Base-by-base conservation (phyloP, 2,888 invertebrate genomes). In the Ophion ventricosus region DNA sequence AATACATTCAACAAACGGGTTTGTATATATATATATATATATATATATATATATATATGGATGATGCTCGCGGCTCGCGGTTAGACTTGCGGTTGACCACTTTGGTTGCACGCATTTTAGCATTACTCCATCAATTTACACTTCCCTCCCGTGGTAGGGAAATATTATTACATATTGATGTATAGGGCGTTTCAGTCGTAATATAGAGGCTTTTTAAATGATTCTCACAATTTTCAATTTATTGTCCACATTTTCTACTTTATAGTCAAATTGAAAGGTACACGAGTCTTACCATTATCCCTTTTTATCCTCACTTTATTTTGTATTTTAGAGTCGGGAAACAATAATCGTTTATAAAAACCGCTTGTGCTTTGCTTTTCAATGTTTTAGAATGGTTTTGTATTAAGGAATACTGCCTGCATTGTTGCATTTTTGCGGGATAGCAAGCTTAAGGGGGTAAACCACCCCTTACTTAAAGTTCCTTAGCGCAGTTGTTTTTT, bases 51-150 rank as follows among this genome's bases (percentile, higher is more conserved):
- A 61, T 40, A 35, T 77, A 70, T 49, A 63, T 74, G 54, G 26
- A 61, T 73, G 83, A 5, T 67, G 29, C n/a, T 40, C 74, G 59
- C 56, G 26, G 56, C 87, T 86, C 89, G 88, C 87, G 90, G 88
- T 89, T 88, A 86, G 86, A 89, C 86, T 88, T 89, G 91, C 87
- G 91, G 91, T 89, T 83, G 88, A 89, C 91, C 90, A 88, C 90
- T 69, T 59, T 35, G 88, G 86, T 83, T 88, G 88, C 86, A 85
- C 86, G 86, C 78, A 77, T 80, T 84, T 80, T 74, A 80, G 35
- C 77, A 75, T 84, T 78, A 73, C 83, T 86, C 80, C 77, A 78
- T 83, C 83, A 83, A 83, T 83, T 86, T 63, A 77, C 80, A 84
- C 79, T 77, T 77, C 69, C 73, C 49, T 57, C 35, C 67, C n/a